These are phyloP conservation scores for Linepithema humile DNA, from an alignment of 1,140 invertebrate species.

Conservation along the genomic window DNA sequence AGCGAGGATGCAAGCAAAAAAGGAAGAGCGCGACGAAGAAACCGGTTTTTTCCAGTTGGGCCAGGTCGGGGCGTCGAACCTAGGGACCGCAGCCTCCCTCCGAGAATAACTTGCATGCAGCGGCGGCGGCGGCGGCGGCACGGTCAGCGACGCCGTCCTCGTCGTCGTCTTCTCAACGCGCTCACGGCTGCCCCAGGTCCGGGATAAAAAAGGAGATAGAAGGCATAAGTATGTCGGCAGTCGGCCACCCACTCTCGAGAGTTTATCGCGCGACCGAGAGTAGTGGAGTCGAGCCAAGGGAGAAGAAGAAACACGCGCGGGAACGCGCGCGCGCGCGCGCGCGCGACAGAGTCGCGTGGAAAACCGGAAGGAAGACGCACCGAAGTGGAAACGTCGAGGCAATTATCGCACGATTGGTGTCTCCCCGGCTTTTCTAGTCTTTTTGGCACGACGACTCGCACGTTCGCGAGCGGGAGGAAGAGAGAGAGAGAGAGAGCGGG, in stretches of 20 bases:
- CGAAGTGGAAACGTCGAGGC: neutral
- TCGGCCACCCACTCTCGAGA: conserved; percentile 43
- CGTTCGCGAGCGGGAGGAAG: neutral
- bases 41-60: conserved; percentile 85
- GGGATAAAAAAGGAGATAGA: conserved; percentile 75
- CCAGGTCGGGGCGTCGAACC: conserved; percentile 85
- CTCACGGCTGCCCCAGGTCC: conserved; percentile 81
- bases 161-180: conserved; percentile 67
- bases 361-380: conserved; percentile 38
- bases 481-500: neutral
- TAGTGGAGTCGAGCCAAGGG: conserved; percentile 50
- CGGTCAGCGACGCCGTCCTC: conserved; percentile 50
- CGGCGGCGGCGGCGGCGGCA: conserved; percentile 40
- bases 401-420: neutral
- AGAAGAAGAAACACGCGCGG: conserved; percentile 29
- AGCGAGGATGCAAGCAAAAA: conserved; percentile 80
- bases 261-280: conserved; percentile 59
- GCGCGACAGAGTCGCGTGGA: neutral
- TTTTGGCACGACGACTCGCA: neutral
- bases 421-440: neutral
- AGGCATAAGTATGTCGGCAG: conserved; percentile 71
- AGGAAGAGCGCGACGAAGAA: conserved; percentile 82
- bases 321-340: neutral
- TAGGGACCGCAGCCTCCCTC: conserved; percentile 83
- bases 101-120: conserved; percentile 84